Conservation (phyloP, 2,113 vertebrate species). For the Ursus arctos region DNA sequence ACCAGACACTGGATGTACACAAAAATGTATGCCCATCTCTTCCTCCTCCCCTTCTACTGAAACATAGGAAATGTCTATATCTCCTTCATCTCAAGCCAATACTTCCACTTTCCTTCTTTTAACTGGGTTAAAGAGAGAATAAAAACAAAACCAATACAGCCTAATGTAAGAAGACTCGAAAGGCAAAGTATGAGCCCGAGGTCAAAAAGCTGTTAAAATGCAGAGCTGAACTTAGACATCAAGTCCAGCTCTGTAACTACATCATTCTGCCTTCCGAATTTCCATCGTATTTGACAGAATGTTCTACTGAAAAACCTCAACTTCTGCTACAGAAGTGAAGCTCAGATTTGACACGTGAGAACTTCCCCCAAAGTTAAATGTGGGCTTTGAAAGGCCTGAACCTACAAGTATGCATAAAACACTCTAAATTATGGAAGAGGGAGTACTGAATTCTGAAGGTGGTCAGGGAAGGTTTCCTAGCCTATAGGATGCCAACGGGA, state of each 20-base stretch:
- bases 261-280: neutral
- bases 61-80: neutral
- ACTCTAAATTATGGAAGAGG: conserved; percentile 29
- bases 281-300: conserved; percentile 48
- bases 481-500: conserved; percentile 40
- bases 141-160: conserved; percentile 33
- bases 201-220: conserved; percentile 49
- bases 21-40: neutral
- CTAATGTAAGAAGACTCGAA: conserved; percentile 2
- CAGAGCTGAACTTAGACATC: conserved; percentile 38
- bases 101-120: neutral
- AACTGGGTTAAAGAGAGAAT: neutral
- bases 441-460: conserved; percentile 56
- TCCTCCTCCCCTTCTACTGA: neutral
- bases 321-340: conserved; percentile 24
- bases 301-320: conserved; percentile 46
- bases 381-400: conserved; percentile 30
- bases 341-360: conserved; percentile 49
- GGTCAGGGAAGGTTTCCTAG: conserved; percentile 39
- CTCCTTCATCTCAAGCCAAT: neutral
- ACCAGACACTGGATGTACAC: neutral
- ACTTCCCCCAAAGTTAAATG: conserved; percentile 57
- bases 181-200: conserved; percentile 18
- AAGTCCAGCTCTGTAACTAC: conserved; percentile 5
- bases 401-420: conserved; percentile 45